Evolutionary conservation across 1,140 invertebrate species (phyloP).

Genomic region (Ips nitidus): DNA sequence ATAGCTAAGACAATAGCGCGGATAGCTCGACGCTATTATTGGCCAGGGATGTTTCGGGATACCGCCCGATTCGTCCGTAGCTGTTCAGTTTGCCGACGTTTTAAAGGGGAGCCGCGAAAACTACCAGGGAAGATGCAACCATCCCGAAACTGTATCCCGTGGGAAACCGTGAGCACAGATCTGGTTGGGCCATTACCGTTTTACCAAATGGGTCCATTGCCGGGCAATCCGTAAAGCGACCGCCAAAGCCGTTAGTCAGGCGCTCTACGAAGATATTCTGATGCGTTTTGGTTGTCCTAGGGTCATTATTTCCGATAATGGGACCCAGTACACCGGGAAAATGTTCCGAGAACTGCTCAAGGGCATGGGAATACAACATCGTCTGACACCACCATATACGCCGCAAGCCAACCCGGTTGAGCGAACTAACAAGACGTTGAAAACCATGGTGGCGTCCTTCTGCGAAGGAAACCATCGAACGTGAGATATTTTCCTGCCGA

Average conservation of each 20-base stretch:
- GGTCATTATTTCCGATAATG: constrained; percentile 51
- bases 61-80: constrained; percentile 32
- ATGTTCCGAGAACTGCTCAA: no score
- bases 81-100: constrained; percentile 41
- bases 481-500: no score
- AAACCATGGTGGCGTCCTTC: constrained; percentile 5
- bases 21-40: no score
- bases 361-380: no score
- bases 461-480: constrained; percentile 43
- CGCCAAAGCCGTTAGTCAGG: no score
- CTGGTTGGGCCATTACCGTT: constrained; percentile 53
- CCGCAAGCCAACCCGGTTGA: no score
- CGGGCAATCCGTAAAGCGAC: no score
- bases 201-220: no score
- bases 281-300: constrained; percentile 45
- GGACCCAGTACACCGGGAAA: no score
- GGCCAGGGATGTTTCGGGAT: constrained; percentile 42
- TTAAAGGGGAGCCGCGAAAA: constrained; percentile 44
- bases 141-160: constrained; percentile 40
- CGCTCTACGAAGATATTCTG: no score
- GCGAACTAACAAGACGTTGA: constrained; percentile 47
- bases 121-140: constrained; percentile 46
- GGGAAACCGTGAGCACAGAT: constrained; percentile 50
- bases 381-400: no score
- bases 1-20: no score